phyloP scores from a whole-genome alignment of 2,888 invertebrate genomes.

The Mesorhabditis sp. region DNA sequence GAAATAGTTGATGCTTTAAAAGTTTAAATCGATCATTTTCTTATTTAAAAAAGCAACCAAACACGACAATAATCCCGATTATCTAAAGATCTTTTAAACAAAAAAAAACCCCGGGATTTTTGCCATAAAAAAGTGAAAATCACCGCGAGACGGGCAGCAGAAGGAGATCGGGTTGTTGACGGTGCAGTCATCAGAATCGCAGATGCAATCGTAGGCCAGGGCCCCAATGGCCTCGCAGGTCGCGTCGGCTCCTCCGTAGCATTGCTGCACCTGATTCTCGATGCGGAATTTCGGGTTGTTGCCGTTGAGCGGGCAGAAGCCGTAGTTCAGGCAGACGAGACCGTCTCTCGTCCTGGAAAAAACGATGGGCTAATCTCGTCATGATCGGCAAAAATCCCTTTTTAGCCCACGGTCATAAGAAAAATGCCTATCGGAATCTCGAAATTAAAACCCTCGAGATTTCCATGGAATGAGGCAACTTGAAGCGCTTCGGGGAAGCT shows the following conservation, averaged over 20 bases:
- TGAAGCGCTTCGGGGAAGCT: too few relatives aligned
- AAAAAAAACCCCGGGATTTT: background rate
- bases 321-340: slow-evolving; percentile 54
- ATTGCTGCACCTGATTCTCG: slow-evolving; percentile 56
- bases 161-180: slow-evolving; percentile 56
- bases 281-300: slow-evolving; percentile 58
- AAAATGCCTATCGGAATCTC: too few relatives aligned
- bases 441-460: too few relatives aligned
- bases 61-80: background rate
- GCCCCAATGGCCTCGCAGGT: slow-evolving; percentile 57
- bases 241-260: slow-evolving; percentile 55
- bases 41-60: background rate
- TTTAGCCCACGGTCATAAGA: too few relatives aligned
- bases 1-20: slow-evolving; percentile 13
- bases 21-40: slow-evolving; percentile 2
- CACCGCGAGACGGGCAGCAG: slow-evolving; percentile 57
- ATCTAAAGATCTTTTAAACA: too few relatives aligned
- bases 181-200: slow-evolving; percentile 55
- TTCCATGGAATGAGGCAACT: too few relatives aligned
- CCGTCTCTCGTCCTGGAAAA: slow-evolving; percentile 16
- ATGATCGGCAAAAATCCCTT: background rate
- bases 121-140: slow-evolving; percentile 3
- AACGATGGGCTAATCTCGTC: background rate
- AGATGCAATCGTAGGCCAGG: slow-evolving; percentile 55
- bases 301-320: slow-evolving; percentile 57